Conservation (phyloP, 2,797 vertebrate species). For the Acipenser ruthenus region DNA sequence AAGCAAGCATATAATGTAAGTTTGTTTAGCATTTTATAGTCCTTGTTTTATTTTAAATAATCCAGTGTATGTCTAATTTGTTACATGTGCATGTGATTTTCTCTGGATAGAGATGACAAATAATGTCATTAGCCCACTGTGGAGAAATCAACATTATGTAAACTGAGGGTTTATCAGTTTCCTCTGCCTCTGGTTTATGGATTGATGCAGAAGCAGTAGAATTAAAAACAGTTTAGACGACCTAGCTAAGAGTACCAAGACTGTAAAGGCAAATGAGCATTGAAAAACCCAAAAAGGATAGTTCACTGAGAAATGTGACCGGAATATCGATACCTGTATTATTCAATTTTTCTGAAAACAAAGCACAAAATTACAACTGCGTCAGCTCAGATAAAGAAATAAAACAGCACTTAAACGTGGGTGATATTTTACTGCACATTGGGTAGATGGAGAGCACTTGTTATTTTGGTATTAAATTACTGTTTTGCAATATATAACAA, state of each 20-base stretch:
- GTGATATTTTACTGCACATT: background rate
- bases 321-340: background rate
- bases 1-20: background rate
- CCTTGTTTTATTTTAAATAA: background rate
- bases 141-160: constrained; percentile 4
- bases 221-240: background rate
- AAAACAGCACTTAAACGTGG: background rate
- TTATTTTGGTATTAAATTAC: constrained; percentile 9
- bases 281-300: background rate
- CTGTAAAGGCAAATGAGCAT: background rate
- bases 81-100: constrained; percentile 1
- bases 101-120: constrained; percentile 13
- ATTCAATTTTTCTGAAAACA: too few species aligned
- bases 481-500: constrained; percentile 11
- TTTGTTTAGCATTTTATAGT: background rate
- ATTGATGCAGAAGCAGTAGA: background rate
- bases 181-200: constrained; percentile 6
- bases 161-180: background rate
- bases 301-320: background rate
- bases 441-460: background rate
- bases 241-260: background rate
- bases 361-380: background rate
- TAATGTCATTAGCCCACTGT: constrained; percentile 5
- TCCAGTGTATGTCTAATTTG: background rate
- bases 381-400: background rate